Evolutionary conservation across 2,797 vertebrate species (phyloP).

Genomic region (Pseudochaenichthys georgianus): DNA sequence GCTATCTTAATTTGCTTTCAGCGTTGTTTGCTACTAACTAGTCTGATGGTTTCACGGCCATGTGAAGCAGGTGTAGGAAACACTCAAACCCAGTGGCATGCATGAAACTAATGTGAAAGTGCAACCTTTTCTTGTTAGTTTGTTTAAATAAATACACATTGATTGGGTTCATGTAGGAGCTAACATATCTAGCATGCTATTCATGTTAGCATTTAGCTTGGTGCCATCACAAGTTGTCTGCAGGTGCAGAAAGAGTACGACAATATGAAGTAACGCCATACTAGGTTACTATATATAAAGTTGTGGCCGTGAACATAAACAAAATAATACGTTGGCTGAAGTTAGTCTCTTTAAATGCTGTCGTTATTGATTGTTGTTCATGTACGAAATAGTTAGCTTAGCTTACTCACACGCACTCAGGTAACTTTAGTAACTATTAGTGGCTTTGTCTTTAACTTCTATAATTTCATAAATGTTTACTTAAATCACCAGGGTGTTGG

Average conservation of each 20-base stretch:
- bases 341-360: not conserved
- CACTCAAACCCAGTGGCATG: fast-evolving
- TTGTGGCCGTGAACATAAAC: not conserved
- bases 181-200: conserved; percentile 8
- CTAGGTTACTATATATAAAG: no score
- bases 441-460: not conserved
- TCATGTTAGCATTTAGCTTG: conserved; percentile 27
- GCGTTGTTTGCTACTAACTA: not conserved
- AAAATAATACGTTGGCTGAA: no score
- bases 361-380: not conserved
- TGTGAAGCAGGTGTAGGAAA: not conserved
- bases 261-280: not conserved
- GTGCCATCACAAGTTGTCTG: not conserved
- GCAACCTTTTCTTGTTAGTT: fast-evolving
- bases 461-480: not conserved
- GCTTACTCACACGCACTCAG: not conserved
- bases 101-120: fast-evolving
- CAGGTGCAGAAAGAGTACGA: fast-evolving
- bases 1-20: conserved; percentile 19
- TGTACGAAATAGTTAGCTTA: not conserved
- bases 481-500: fast-evolving
- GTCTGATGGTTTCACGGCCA: not conserved
- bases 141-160: not conserved
- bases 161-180: not conserved
- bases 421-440: not conserved